Evolutionary conservation across 2,888 invertebrate genomes (phyloP).

Genomic region (Phasia obesa): DNA sequence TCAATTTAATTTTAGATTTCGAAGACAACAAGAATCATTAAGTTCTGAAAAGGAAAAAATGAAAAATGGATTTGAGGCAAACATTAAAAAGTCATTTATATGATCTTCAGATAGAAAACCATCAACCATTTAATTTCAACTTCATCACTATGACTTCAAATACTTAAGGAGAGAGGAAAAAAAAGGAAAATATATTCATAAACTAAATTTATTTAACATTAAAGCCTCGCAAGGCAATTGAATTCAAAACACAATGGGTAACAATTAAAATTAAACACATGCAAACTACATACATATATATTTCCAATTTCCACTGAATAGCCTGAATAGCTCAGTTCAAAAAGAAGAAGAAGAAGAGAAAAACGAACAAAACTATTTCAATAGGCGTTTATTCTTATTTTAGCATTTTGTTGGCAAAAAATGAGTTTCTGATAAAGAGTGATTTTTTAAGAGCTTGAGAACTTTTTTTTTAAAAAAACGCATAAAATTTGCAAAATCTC

Average conservation of each 20-base stretch:
- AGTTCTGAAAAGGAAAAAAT: conserved; percentile 19
- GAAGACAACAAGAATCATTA: conserved; percentile 9
- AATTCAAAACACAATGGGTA: conserved; percentile 54
- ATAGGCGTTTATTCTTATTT: conserved; percentile 22
- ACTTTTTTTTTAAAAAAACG: too few relatives aligned
- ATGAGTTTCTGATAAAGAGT: background rate
- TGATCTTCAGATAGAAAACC: conserved; percentile 36
- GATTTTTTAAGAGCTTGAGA: too few relatives aligned
- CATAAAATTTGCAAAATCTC: too few relatives aligned
- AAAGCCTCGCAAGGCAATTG: conserved; percentile 36
- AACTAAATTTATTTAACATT: conserved; percentile 39
- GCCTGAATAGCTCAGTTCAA: conserved; percentile 23
- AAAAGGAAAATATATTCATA: background rate
- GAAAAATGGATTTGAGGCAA: conserved; percentile 14
- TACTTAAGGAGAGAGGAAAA: too few relatives aligned
- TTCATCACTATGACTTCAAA: conserved; percentile 20
- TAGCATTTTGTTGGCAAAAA: conserved; percentile 12
- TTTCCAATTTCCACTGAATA: conserved; percentile 6
- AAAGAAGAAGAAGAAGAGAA: background rate
- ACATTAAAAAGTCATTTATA: conserved; percentile 45
- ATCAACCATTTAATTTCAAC: conserved; percentile 49
- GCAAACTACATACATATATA: background rate
- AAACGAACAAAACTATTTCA: conserved; percentile 34
- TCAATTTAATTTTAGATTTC: conserved; percentile 36
- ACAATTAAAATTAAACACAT: conserved; percentile 60